phyloP scores from a whole-genome alignment of 2,113 vertebrate genomes.

The Alethe diademata region DNA sequence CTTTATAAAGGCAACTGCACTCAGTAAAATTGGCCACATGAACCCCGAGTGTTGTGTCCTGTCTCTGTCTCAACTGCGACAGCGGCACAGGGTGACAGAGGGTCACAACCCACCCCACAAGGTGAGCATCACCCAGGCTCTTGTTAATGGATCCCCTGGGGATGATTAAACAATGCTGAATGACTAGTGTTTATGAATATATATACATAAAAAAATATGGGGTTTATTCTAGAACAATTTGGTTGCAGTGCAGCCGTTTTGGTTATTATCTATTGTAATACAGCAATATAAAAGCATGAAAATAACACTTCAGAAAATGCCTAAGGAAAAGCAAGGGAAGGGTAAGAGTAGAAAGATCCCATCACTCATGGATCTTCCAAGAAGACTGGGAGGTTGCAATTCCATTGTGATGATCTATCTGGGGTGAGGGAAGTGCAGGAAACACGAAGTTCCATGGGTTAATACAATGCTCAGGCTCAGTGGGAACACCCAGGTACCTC shows the following conservation, averaged over 20 bases:
- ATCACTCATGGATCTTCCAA: no score
- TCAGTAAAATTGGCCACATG: neutral
- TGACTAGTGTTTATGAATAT: fast-evolving
- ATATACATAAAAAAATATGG: fast-evolving
- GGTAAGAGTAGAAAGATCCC: neutral
- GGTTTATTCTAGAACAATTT: neutral
- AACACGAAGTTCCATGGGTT: neutral
- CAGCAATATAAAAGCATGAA: neutral
- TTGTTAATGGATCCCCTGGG: neutral
- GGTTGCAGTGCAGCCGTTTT: fast-evolving
- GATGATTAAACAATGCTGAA: neutral
- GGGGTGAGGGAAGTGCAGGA: neutral
- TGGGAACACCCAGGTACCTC: neutral
- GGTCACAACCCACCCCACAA: no score
- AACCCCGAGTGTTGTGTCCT: neutral
- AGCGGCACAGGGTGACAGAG: no score
- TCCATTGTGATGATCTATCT: fast-evolving
- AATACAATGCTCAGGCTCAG: fast-evolving
- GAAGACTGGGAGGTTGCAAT: neutral
- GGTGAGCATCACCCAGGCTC: neutral
- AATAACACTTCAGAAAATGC: neutral
- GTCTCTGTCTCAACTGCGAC: neutral
- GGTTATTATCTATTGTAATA: neutral
- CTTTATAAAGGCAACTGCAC: no score
- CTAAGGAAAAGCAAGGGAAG: neutral